phyloP scores from a whole-genome alignment of 1,140 invertebrate genomes.

The Penaeus indicus region DNA sequence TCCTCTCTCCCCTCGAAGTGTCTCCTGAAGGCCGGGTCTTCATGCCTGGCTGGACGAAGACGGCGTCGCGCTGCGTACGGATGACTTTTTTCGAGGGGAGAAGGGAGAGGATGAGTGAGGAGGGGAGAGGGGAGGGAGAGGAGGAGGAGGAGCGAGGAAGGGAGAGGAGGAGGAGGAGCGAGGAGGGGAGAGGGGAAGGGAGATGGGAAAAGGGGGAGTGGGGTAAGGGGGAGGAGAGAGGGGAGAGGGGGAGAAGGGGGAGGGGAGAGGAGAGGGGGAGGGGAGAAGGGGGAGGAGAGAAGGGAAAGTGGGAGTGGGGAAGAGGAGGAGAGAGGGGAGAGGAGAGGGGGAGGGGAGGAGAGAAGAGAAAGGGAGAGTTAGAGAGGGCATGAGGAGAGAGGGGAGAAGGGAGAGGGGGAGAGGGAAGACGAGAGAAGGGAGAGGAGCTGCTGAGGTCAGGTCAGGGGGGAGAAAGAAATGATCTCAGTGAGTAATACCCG shows the following conservation, averaged over 20 bases:
- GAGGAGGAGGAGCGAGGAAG: too few species aligned
- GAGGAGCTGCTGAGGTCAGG: background rate
- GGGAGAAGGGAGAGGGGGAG: background rate
- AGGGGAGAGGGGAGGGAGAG: background rate
- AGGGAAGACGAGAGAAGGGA: background rate
- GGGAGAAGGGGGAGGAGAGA: background rate
- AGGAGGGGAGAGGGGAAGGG: background rate
- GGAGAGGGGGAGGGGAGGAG: too few species aligned
- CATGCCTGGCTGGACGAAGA: too few species aligned
- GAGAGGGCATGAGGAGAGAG: background rate
- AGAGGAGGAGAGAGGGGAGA: background rate
- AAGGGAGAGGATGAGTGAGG: too few species aligned
- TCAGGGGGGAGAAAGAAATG: background rate
- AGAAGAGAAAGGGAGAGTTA: too few species aligned
- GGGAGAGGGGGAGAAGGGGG: too few species aligned
- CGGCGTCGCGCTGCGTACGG: too few species aligned
- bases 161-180: background rate
- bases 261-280: background rate
- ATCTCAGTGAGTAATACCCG: background rate
- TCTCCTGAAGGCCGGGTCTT: too few species aligned
- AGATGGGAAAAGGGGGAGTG: background rate
- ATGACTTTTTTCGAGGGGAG: too few species aligned
- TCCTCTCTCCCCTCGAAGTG: too few species aligned
- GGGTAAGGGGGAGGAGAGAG: too few species aligned
- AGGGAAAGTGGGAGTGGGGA: too few species aligned